These are phyloP conservation scores for Anarrhichthys ocellatus DNA, from an alignment of 2,113 vertebrate species.

Conservation along the genomic window DNA sequence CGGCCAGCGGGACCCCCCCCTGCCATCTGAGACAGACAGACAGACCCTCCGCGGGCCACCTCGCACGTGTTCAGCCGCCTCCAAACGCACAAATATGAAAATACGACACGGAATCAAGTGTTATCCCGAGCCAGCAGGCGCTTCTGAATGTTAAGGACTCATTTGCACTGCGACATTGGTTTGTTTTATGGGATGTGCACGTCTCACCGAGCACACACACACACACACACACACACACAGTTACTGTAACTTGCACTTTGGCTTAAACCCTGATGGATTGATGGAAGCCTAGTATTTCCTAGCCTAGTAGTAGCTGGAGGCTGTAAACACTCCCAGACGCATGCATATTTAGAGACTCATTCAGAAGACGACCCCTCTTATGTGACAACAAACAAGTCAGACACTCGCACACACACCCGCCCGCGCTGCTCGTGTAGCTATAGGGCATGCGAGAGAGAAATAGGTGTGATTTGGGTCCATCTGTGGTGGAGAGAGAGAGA, in stretches of 20 bases:
- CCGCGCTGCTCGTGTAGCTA: conserved; percentile 51
- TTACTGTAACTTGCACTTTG: not conserved
- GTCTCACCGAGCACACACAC: not conserved
- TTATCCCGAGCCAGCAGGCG: conserved; percentile 13
- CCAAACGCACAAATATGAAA: conserved; percentile 13
- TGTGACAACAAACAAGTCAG: conserved; percentile 61
- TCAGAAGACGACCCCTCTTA: conserved; percentile 43
- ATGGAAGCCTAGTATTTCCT: not conserved
- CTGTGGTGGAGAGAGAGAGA: conserved; percentile 67
- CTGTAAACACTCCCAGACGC: not conserved
- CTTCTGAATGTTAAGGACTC: not conserved
- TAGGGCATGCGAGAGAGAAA: conserved; percentile 75
- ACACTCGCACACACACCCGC: conserved; percentile 24
- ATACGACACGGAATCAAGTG: conserved; percentile 25
- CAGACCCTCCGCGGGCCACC: conserved; percentile 58
- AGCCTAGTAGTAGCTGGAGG: conserved; percentile 1
- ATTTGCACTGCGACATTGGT: not conserved
- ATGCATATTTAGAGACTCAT: conserved; percentile 47
- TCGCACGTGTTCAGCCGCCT: conserved; percentile 62
- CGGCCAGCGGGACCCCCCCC: conserved; percentile 65
- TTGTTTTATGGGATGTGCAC: conserved; percentile 1
- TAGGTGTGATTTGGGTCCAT: conserved; percentile 80
- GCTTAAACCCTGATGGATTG: not conserved
- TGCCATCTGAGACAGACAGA: conserved; percentile 62
- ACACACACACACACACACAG: not conserved